phyloP scores from a whole-genome alignment of 2,797 vertebrate genomes.

The Squalus acanthias region DNA sequence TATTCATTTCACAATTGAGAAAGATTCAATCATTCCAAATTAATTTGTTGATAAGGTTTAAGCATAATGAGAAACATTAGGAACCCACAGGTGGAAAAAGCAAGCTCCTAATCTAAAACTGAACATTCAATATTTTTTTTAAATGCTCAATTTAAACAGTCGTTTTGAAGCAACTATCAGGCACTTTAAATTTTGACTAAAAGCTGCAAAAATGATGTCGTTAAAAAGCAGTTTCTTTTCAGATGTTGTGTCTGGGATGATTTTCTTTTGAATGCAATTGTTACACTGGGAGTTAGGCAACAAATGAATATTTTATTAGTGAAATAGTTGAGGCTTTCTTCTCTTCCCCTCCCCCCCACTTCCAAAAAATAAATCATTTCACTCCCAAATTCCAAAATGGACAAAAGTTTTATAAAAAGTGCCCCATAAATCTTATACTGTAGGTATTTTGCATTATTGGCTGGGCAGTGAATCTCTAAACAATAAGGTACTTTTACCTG shows the following conservation, averaged over 20 bases:
- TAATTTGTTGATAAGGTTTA: slow-evolving; percentile 28
- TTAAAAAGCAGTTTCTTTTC: slow-evolving; percentile 69
- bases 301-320: slow-evolving; percentile 54
- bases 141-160: slow-evolving; percentile 76
- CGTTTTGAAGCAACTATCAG: slow-evolving; percentile 87
- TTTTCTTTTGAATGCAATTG: slow-evolving; percentile 20
- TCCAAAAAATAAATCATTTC: slow-evolving; percentile 45
- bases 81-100: slow-evolving; percentile 72
- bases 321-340: slow-evolving; percentile 47
- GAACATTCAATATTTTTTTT: slow-evolving; percentile 90
- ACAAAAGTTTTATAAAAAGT: slow-evolving; percentile 44
- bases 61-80: slow-evolving; percentile 8
- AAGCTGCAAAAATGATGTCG: slow-evolving; percentile 49
- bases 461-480: slow-evolving; percentile 99
- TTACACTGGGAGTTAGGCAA: slow-evolving; percentile 70
- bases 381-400: slow-evolving; percentile 52
- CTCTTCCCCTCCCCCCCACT: slow-evolving; percentile 47
- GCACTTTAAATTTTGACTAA: slow-evolving; percentile 89
- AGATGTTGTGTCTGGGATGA: slow-evolving; percentile 47
- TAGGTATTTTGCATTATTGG: slow-evolving; percentile 81
- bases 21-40: slow-evolving; percentile 28
- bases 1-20: slow-evolving; percentile 29
- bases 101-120: slow-evolving; percentile 74
- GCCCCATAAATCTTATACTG: slow-evolving; percentile 47
- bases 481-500: slow-evolving; percentile 76